phyloP scores from a whole-genome alignment of 2,797 vertebrate species.

The Tinamus major region DNA sequence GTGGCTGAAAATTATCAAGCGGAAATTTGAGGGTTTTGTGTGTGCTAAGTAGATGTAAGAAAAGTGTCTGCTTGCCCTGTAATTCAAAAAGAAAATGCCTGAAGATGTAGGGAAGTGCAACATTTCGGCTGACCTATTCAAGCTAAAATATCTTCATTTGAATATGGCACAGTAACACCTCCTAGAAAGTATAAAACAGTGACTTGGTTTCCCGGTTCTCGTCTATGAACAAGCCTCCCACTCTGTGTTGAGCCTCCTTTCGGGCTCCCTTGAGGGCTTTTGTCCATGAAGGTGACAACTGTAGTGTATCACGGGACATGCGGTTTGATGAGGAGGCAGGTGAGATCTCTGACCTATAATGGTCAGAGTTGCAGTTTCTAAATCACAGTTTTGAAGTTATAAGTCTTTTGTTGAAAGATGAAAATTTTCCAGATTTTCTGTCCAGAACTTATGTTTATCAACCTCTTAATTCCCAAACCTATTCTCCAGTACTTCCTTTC shows the following conservation, averaged over 20 bases:
- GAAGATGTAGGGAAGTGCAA: background rate
- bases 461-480: constrained; percentile 49
- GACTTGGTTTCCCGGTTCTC: background rate
- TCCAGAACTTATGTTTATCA: constrained; percentile 54
- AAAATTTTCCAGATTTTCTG: constrained; percentile 36
- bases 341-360: background rate
- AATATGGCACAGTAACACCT: background rate
- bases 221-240: background rate
- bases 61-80: background rate
- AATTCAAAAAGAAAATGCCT: background rate
- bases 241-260: background rate
- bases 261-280: background rate
- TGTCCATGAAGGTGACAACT: background rate
- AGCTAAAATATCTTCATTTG: background rate
- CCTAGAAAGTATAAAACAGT: background rate
- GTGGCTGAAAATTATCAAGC: background rate
- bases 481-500: constrained; percentile 48
- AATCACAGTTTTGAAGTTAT: background rate
- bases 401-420: background rate
- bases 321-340: background rate
- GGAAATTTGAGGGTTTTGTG: background rate
- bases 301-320: fast-evolving
- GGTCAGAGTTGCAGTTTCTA: background rate
- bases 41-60: background rate
- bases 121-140: background rate